A percentile compares a stretch with the other conserved stretches of the same genome.
Evolutionary conservation across 1,140 invertebrate species (phyloP).

Genomic region (Oscheius sp.): DNA sequence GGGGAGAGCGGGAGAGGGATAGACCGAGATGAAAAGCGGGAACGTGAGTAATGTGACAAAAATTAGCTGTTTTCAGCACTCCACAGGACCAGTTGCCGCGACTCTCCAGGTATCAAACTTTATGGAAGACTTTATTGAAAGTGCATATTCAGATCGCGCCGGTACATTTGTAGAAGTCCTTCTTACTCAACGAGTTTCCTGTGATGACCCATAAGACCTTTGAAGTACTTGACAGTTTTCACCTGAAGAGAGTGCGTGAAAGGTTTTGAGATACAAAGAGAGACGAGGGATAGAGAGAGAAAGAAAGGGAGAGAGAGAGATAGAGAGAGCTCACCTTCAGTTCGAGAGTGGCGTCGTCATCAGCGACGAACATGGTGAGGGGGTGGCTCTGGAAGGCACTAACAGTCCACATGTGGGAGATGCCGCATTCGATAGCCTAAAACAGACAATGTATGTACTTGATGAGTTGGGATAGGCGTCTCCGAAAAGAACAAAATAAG

Average conservation of each 20-base stretch:
- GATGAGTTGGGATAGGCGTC: not conserved
- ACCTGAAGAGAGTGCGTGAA: slow-evolving; percentile 69
- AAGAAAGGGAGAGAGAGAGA: too few relatives aligned
- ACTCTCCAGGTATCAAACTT: too few relatives aligned
- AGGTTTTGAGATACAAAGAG: not conserved
- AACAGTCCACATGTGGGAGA: slow-evolving; percentile 99
- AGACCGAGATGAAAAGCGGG: not conserved
- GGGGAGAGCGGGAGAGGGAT: not conserved
- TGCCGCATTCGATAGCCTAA: slow-evolving; percentile 92
- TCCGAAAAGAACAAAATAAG: too few relatives aligned
- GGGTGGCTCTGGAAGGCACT: slow-evolving; percentile 95
- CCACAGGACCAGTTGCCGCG: too few relatives aligned
- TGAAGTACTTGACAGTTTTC: slow-evolving; percentile 99
- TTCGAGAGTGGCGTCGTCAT: slow-evolving; percentile 95
- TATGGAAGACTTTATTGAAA: not conserved
- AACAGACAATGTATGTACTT: not conserved
- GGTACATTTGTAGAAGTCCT: not conserved
- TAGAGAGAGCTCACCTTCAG: slow-evolving; percentile 65
- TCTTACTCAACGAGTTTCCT: slow-evolving; percentile 39
- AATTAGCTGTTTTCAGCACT: too few relatives aligned
- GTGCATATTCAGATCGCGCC: not conserved
- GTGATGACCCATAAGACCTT: slow-evolving; percentile 66
- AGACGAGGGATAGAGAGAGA: too few relatives aligned
- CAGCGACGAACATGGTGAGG: slow-evolving; percentile 86
- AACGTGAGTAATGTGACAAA: not conserved